Percentiles rank a stretch among this genome's conserved stretches.
phyloP scores from a whole-genome alignment of 1,140 invertebrate species.

The Mercenaria mercenaria region DNA sequence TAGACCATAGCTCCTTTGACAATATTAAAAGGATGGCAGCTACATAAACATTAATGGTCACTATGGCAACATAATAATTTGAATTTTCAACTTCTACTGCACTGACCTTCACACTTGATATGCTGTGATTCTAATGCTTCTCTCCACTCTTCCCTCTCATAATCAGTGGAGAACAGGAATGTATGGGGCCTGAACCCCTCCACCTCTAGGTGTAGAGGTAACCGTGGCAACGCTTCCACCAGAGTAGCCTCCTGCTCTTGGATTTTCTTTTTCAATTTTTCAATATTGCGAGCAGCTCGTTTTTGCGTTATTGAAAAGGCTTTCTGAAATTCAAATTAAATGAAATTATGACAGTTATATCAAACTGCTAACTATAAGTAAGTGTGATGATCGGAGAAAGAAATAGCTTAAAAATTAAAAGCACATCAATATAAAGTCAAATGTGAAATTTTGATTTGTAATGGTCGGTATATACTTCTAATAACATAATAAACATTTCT shows the following conservation, averaged over 20 bases:
- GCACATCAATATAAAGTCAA: no score
- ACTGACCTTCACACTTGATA: conserved; percentile 44
- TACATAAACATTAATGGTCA: not conserved
- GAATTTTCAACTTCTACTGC: not conserved
- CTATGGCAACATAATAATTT: not conserved
- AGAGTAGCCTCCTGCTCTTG: conserved; percentile 95
- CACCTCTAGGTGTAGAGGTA: conserved; percentile 92
- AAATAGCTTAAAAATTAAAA: no score
- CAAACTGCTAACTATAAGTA: no score
- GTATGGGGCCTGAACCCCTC: conserved; percentile 89
- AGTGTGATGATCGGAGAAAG: no score
- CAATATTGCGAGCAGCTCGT: conserved; percentile 84
- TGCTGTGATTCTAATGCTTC: conserved; percentile 91
- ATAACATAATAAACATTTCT: no score
- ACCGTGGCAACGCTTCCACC: conserved; percentile 95
- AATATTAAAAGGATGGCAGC: no score
- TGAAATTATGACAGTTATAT: no score
- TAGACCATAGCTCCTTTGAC: no score
- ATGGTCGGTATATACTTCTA: no score
- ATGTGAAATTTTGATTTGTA: no score
- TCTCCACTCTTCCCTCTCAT: conserved; percentile 96
- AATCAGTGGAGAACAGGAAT: conserved; percentile 97
- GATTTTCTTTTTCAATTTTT: conserved; percentile 95
- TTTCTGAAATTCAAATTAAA: conserved; percentile 64
- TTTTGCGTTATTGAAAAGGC: conserved; percentile 66